Evolutionary conservation across 1,140 invertebrate genomes (phyloP).

Genomic region (Drepana arcuata): DNA sequence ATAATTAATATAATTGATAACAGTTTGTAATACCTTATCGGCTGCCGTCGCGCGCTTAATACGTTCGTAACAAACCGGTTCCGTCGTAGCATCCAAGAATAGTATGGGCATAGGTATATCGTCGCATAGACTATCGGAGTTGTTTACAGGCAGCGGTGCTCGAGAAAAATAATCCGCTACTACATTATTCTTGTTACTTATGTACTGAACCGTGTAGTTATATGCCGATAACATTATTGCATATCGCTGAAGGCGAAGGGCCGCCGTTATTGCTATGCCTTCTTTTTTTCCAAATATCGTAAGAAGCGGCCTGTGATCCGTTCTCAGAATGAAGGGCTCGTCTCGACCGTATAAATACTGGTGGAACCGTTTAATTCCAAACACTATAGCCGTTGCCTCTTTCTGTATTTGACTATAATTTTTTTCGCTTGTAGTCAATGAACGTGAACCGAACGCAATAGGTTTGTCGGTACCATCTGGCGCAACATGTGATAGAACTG

Average conservation of each 20-base stretch:
- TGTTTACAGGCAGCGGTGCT: constrained; percentile 1
- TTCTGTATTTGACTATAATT: not conserved
- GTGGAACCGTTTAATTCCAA: not conserved
- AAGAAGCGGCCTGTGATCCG: not conserved
- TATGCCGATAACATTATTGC: not conserved
- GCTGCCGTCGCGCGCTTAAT: not conserved
- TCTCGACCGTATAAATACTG: not conserved
- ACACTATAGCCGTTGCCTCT: not conserved
- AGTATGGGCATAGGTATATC: no score
- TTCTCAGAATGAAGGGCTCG: not conserved
- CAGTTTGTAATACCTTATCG: not conserved
- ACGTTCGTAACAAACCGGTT: not conserved
- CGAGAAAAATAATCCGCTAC: constrained; percentile 22
- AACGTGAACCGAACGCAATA: not conserved
- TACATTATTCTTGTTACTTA: constrained; percentile 13
- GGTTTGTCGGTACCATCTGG: not conserved
- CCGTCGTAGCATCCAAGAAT: no score
- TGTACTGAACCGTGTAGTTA: not conserved
- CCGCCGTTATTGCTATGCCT: not conserved
- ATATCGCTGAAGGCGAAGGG: not conserved
- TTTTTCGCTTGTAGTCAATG: not conserved
- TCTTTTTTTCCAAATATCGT: not conserved
- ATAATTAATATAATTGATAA: not conserved
- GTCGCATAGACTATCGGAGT: no score
- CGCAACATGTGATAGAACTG: not conserved